phyloP scores from a whole-genome alignment of 2,113 vertebrate genomes.

The Oncorhynchus nerka region DNA sequence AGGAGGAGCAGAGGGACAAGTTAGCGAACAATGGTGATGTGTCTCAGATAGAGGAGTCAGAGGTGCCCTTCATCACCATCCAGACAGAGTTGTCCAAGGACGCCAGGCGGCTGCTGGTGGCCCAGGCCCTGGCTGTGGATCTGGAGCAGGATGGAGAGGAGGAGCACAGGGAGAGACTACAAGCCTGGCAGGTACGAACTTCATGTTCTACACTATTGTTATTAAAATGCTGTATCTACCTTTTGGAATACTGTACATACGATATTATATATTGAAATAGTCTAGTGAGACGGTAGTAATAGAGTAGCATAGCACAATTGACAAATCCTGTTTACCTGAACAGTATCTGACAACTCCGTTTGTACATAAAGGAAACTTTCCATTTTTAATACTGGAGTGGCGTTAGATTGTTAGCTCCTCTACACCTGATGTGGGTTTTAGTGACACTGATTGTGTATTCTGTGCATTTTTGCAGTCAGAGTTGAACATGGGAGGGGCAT shows the following conservation, averaged over 20 bases:
- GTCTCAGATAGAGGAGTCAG: conserved; percentile 57
- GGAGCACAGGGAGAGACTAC: conserved; percentile 76
- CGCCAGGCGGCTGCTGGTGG: conserved; percentile 80
- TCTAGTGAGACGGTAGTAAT: too few relatives aligned
- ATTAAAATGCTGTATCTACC: too few relatives aligned
- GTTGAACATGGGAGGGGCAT: conserved; percentile 88
- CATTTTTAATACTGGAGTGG: neutral
- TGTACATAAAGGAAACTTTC: too few relatives aligned
- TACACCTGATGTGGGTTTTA: too few relatives aligned
- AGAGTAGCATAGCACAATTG: too few relatives aligned
- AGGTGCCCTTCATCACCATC: conserved; percentile 77
- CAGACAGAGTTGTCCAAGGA: conserved; percentile 82
- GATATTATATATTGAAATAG: too few relatives aligned
- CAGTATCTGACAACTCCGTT: too few relatives aligned
- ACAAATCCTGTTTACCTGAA: too few relatives aligned
- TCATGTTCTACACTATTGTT: too few relatives aligned
- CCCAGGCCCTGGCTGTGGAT: conserved; percentile 86
- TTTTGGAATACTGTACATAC: too few relatives aligned
- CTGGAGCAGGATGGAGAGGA: conserved; percentile 80
- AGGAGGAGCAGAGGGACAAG: conserved; percentile 37
- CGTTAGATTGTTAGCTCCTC: neutral
- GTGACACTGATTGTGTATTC: neutral
- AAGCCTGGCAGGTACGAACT: conserved; percentile 85
- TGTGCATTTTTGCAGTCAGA: conserved; percentile 76
- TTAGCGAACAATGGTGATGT: conserved; percentile 35